These are phyloP conservation scores for Polyodon spathula DNA, from an alignment of 2,113 vertebrate genomes.

Conservation along the genomic window DNA sequence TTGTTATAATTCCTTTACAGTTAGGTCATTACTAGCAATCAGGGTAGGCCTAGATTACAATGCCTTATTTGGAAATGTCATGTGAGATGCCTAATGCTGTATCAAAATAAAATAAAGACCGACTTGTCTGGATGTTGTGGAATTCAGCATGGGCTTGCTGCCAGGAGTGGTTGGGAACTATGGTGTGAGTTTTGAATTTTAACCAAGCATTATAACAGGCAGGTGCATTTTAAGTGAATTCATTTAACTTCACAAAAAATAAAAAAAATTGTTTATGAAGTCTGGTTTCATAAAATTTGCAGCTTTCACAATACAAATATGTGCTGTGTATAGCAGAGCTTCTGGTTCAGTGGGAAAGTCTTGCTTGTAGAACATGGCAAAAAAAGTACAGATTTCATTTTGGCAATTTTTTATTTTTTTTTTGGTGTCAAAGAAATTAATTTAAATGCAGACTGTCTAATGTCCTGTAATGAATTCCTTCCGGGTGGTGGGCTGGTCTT, in stretches of 20 bases:
- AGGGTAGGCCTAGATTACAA: conserved; percentile 76
- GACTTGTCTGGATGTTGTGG: conserved; percentile 77
- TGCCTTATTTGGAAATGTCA: conserved; percentile 99
- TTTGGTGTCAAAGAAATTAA: too few species aligned
- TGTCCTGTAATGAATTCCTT: too few species aligned
- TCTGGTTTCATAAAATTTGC: too few species aligned
- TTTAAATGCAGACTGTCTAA: too few species aligned
- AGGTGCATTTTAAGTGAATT: conserved; percentile 42
- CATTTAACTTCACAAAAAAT: conserved; percentile 7
- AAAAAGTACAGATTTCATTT: too few species aligned
- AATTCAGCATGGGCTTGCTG: conserved; percentile 72
- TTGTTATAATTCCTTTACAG: conserved; percentile 88
- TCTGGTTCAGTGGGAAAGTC: too few species aligned
- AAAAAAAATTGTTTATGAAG: too few species aligned
- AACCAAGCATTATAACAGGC: conserved; percentile 5
- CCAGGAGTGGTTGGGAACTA: conserved; percentile 71
- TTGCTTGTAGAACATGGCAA: too few species aligned
- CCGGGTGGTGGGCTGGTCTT: too few species aligned
- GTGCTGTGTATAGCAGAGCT: too few species aligned
- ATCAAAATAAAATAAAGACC: conserved; percentile 70
- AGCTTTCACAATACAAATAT: too few species aligned
- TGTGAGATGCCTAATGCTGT: conserved; percentile 87
- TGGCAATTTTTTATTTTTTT: too few species aligned
- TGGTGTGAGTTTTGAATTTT: conserved; percentile 22
- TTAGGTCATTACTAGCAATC: conserved; percentile 94